phyloP scores from a whole-genome alignment of 2,888 invertebrate species.

The Thysanoteuthis rhombus region DNA sequence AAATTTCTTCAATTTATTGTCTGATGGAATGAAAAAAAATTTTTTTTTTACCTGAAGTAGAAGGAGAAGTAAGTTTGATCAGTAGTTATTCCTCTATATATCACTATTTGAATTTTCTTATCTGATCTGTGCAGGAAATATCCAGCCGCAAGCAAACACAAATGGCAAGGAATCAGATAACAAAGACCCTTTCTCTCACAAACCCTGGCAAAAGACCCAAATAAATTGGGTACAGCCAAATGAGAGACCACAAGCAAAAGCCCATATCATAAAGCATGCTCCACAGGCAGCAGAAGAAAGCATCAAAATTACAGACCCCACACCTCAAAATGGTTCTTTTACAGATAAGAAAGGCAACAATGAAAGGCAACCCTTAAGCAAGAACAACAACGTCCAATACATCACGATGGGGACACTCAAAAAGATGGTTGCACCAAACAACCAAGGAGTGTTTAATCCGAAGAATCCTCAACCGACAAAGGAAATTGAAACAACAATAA shows the following conservation, averaged over 20 bases:
- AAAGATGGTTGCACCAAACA: background rate
- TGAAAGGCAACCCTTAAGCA: background rate
- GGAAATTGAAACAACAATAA: background rate
- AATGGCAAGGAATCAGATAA: background rate
- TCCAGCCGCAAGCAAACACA: background rate
- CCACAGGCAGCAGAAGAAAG: constrained; percentile 19
- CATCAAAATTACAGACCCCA: constrained; percentile 32
- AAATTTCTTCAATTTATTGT: too few species aligned
- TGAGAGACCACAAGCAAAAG: constrained; percentile 51
- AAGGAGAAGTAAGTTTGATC: too few species aligned
- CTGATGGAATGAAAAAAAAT: too few species aligned
- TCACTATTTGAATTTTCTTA: too few species aligned
- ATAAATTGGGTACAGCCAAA: background rate
- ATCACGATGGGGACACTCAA: constrained; percentile 23
- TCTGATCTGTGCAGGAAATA: background rate
- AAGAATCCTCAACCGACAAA: background rate
- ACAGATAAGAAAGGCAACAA: constrained; percentile 50
- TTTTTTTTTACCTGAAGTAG: too few species aligned
- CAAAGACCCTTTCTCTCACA: background rate
- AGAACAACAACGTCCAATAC: background rate
- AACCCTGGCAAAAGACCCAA: background rate
- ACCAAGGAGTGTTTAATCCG: background rate
- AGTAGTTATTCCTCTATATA: too few species aligned
- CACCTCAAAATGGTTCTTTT: constrained; percentile 45
- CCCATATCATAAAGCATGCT: constrained; percentile 52